phyloP scores from a whole-genome alignment of 2,113 vertebrate genomes.

The Anarhynchus alexandrinus region DNA sequence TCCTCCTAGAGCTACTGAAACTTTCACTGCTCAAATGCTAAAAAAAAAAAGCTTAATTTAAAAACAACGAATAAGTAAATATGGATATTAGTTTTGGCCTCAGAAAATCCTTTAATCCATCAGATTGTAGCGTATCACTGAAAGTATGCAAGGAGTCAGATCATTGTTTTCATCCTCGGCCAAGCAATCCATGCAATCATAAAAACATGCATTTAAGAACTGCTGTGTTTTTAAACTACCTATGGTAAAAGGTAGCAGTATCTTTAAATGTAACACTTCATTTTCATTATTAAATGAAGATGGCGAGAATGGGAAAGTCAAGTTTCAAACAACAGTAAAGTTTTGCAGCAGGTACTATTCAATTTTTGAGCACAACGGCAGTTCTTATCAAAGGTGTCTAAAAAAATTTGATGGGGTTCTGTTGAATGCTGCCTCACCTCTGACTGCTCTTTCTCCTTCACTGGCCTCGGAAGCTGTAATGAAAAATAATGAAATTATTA shows the following conservation, averaged over 20 bases:
- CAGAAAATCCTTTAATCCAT: constrained; percentile 83
- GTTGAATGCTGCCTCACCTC: not conserved
- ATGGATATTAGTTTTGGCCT: constrained; percentile 65
- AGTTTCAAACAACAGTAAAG: not conserved
- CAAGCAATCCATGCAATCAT: constrained; percentile 26
- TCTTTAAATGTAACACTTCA: not conserved
- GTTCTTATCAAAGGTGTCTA: not conserved
- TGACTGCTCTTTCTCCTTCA: not conserved
- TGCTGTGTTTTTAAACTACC: not conserved
- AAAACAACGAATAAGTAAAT: not conserved
- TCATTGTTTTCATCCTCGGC: constrained; percentile 75
- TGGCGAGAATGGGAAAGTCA: not conserved
- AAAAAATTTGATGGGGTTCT: not conserved
- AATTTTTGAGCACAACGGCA: not conserved
- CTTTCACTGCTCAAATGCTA: not conserved
- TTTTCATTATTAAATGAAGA: not conserved
- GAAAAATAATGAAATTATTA: not conserved
- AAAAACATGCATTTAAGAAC: not conserved
- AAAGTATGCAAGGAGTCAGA: constrained; percentile 62
- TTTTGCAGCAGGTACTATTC: not conserved
- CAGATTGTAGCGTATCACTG: constrained; percentile 52
- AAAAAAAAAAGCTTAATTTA: not conserved
- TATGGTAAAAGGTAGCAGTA: not conserved
- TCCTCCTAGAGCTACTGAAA: not conserved
- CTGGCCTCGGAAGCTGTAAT: not conserved